Conservation (phyloP, 2,888 invertebrate species). For the Zeuzera pyrina region DNA sequence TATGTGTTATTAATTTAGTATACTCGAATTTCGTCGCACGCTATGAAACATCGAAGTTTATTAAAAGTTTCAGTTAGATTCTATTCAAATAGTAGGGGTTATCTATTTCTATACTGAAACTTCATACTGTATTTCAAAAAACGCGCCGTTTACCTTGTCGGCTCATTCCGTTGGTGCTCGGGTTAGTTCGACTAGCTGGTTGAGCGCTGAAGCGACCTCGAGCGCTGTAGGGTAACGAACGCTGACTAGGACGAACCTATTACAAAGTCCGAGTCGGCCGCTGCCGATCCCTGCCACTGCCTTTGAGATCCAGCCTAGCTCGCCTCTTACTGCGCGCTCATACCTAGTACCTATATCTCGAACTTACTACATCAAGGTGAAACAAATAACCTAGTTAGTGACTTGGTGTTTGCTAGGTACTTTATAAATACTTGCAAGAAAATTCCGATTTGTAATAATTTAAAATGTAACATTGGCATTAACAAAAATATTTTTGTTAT, state of each 20-base stretch:
- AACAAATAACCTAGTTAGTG: conserved; percentile 39
- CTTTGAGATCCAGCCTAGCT: conserved; percentile 58
- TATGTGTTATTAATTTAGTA: too few relatives aligned
- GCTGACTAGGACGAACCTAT: conserved; percentile 71
- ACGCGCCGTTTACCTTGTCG: conserved; percentile 33
- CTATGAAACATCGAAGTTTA: too few relatives aligned
- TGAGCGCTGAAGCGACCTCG: conserved; percentile 50
- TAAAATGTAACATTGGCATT: too few relatives aligned
- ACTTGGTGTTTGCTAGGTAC: too few relatives aligned
- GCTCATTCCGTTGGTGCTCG: conserved; percentile 47
- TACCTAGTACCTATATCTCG: conserved; percentile 47
- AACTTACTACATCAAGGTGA: conserved; percentile 62
- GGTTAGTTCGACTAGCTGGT: conserved; percentile 27
- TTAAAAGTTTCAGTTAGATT: too few relatives aligned
- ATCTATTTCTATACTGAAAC: too few relatives aligned
- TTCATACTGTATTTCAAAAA: conserved; percentile 31
- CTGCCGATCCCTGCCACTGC: conserved; percentile 65
- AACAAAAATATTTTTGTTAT: too few relatives aligned
- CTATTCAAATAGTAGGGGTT: too few relatives aligned
- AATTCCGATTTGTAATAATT: too few relatives aligned
- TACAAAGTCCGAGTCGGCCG: conserved; percentile 67
- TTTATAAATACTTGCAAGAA: too few relatives aligned
- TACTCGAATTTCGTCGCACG: too few relatives aligned
- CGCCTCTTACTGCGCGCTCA: conserved; percentile 57
- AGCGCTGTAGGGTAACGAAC: conserved; percentile 60